Evolutionary conservation across 2,888 invertebrate species (phyloP), one percentile per base, ranked within the genome.

Genomic region (Peribatodes rhomboidaria): DNA sequence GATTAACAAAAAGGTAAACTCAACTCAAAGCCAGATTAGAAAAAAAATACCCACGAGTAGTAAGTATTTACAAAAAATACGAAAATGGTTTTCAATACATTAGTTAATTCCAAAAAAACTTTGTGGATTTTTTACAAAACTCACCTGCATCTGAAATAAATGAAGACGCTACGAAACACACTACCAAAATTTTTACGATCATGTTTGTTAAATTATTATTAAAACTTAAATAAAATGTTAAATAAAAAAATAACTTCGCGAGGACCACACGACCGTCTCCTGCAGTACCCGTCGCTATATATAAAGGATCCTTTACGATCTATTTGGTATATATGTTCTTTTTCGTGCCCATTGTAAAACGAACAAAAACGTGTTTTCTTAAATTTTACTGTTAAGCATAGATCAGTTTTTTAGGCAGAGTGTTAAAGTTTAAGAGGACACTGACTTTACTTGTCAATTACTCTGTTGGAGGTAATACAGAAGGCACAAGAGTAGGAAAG

Each of bases 91-190:
- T 27, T 4, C 2, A 27, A 27, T 27, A 6, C 6, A 27, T 35
- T 11, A 11, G 35, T 35, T 35, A 35, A 7, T 35, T 35, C 8
- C 9, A 11, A 35, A 11, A 35, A 11, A 35, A 9, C 35, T 41
- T n/a, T n/a, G n/a, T n/a, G n/a, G n/a, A n/a, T n/a, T n/a, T 14
- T 42, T 16, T 6, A 39, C n/a, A 39, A 41, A 42, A 59, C 53
- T 20, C 65, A 70, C 71, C 65, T 14, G 63, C 49, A 31, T 42
- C 46, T 14, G 68, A 44, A 35, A 52, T 50, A 42, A 61, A 50
- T 31, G 64, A 60, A 22, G 55, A 63, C 35, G 66, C 61, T 31
- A 69, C n/a, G 4, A 69, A 59, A 50, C 61, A 64, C 20, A 61
- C 37, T 13, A 65, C 13, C 0, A 68, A 62, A 52, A 66, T 8